phyloP scores from a whole-genome alignment of 2,113 vertebrate species.

The Spheniscus mendiculus region DNA sequence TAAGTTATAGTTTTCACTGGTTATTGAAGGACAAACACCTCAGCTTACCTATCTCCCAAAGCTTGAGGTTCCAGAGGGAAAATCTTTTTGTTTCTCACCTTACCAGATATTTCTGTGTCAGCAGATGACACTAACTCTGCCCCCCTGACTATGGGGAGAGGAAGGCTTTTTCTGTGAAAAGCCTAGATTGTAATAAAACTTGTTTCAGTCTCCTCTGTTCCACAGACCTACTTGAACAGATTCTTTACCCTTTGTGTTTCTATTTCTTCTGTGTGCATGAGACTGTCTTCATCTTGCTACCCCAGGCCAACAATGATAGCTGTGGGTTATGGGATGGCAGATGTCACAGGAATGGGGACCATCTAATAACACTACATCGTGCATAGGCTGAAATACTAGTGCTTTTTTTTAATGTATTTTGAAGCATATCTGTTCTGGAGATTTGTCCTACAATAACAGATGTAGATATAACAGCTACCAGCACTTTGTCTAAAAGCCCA shows the following conservation, averaged over 20 bases:
- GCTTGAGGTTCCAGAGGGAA: not conserved
- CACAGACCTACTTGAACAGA: not conserved
- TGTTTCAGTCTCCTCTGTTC: not conserved
- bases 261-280: not conserved
- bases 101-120: not conserved
- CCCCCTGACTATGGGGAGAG: not conserved
- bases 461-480: not conserved
- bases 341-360: not conserved
- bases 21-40: not conserved
- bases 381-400: not conserved
- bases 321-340: not conserved
- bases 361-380: not conserved
- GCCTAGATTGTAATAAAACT: not conserved
- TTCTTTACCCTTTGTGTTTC: not conserved
- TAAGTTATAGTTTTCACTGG: not conserved
- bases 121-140: not conserved
- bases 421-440: not conserved
- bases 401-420: not conserved
- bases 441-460: not conserved
- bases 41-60: not conserved
- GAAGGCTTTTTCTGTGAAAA: not conserved
- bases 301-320: not conserved
- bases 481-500: not conserved
- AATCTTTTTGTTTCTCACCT: not conserved
- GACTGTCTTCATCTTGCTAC: not conserved